Base-by-base conservation (phyloP, 2,113 vertebrate species). In the Tragelaphus buxtoni region DNA sequence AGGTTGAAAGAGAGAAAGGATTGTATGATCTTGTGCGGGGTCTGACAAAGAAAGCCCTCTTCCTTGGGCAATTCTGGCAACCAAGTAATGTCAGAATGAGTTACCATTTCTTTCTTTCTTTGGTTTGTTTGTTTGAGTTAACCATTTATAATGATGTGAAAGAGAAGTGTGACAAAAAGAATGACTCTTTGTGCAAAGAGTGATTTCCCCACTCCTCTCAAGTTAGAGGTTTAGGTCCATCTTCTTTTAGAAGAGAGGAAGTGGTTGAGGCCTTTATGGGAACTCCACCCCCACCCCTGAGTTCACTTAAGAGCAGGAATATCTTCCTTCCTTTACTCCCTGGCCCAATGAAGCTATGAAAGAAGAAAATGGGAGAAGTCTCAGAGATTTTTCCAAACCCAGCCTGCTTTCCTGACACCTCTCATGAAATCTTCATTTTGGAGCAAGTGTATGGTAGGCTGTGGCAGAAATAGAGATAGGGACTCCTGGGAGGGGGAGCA, bases 61-160 rank as follows among this genome's bases (percentile, higher is more conserved):
- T 88, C 84, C 28, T 55, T 79, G 49, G 30, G 20, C 47, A 92
- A n/a, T 42, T 96, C 17, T 83, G 55, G 93, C 13, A 72, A 89
- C 24, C 26, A 58, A 74, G 83, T 58, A 95, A 81, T 93, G 56
- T 72, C 83, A 79, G 81, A 92, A 32, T 77, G 12, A 92, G 30
- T 95, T 96, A 45, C 53, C 49, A 77, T 91, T 97, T 91, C 14
- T 35, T 97, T 91, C 14, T 35, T 79, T 49, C 28, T 49, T 49
- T 45, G 20, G 28, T 80, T 53, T 0, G 47, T 49, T 32, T 32
- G 32, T 51, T 32, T 51, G 47, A 51, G 49, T 51, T 20, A 60
- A 60, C 47, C 55, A 39, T 91, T 97, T 82, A 18, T 28, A 79
- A 86, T 86, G 51, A 76, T 63, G 51, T 82, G 55, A 90, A 95